Conservation (phyloP, 2,113 vertebrate genomes). For the Motacilla tschutschensis region DNA sequence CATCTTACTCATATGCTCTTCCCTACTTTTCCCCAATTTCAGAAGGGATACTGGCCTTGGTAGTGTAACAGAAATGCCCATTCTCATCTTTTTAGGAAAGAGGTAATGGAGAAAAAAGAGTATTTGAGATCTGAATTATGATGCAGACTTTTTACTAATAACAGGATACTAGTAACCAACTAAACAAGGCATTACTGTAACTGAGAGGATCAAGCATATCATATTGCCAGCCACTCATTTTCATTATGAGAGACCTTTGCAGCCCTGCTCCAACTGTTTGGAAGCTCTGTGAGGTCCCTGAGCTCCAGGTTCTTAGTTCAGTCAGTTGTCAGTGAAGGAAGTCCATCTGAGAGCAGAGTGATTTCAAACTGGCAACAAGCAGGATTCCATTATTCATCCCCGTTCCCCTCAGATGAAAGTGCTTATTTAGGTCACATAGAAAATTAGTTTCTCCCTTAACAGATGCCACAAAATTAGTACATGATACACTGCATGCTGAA, state of each 20-base stretch:
- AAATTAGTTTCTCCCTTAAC: not conserved
- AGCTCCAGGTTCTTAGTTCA: not conserved
- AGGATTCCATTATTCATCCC: not conserved
- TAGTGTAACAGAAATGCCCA: not conserved
- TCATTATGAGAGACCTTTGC: not conserved
- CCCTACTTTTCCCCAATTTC: not conserved
- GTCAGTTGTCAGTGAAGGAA: not conserved
- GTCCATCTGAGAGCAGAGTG: not conserved
- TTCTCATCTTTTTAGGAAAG: not conserved
- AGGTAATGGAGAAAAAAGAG: not conserved
- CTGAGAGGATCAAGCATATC: not conserved
- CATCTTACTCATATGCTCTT: rapidly evolving
- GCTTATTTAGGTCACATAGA: not conserved
- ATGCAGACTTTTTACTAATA: not conserved
- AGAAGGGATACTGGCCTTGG: not conserved
- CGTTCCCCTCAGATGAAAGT: not conserved
- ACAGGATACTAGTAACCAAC: not conserved
- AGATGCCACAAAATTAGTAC: not conserved
- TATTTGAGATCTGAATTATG: not conserved
- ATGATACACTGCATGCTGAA: not conserved
- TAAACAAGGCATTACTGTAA: not conserved
- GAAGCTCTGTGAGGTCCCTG: not conserved
- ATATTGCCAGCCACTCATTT: not conserved
- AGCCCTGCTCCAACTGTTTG: not conserved
- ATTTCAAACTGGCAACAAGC: not conserved